These are phyloP conservation scores for Nesoenas mayeri DNA, from an alignment of 2,113 vertebrate species.

Conservation along the genomic window DNA sequence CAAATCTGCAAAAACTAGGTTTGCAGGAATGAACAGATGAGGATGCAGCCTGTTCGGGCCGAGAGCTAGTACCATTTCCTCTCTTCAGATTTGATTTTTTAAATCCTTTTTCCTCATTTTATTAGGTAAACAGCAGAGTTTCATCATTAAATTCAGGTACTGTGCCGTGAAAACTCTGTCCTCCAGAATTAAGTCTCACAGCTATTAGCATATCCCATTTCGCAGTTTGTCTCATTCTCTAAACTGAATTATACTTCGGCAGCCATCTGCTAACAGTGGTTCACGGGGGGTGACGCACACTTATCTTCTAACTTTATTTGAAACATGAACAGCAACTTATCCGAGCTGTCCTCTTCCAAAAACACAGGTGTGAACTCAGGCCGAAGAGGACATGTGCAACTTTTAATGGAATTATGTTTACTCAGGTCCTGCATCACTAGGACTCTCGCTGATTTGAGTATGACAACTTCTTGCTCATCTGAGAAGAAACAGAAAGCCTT, in stretches of 20 bases:
- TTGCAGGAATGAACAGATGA: neutral
- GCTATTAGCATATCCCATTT: neutral
- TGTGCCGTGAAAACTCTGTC: neutral
- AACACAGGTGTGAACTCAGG: neutral
- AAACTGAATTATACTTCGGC: neutral
- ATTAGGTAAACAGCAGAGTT: neutral
- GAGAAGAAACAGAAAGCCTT: constrained; percentile 29
- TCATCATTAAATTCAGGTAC: neutral
- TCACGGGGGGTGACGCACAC: fast-evolving
- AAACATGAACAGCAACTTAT: neutral
- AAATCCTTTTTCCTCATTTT: neutral
- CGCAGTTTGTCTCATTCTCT: neutral
- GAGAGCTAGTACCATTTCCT: neutral
- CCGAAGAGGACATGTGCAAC: fast-evolving
- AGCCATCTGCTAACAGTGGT: neutral
- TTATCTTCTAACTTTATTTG: neutral
- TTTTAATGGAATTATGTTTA: constrained; percentile 26
- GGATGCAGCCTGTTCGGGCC: neutral
- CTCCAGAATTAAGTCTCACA: neutral
- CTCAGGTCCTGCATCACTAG: neutral
- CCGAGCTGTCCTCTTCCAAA: neutral
- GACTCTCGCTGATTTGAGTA: neutral
- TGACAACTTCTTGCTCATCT: constrained; percentile 6
- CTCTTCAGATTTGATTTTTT: neutral
- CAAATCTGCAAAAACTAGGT: neutral